Percentiles rank a stretch among this genome's conserved stretches.
Evolutionary conservation across 2,113 vertebrate genomes (phyloP).

Genomic region (Nycticebus coucang): DNA sequence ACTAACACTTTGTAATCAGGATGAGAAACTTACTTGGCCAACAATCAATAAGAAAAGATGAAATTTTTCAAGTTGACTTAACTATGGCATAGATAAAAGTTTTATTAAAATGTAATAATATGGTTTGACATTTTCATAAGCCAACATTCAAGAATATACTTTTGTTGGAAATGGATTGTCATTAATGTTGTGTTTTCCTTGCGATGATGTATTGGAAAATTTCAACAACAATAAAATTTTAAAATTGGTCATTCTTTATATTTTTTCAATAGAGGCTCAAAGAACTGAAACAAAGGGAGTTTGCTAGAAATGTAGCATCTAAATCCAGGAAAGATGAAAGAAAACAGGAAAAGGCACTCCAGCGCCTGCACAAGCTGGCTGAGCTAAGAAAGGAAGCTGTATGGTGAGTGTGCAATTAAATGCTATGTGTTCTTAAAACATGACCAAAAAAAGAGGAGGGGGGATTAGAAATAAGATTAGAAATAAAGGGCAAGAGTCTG

Average conservation of each 20-base stretch:
- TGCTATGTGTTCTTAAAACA: conserved; percentile 46
- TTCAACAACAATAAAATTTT: neutral
- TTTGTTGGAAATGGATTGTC: neutral
- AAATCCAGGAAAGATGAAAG: conserved; percentile 92
- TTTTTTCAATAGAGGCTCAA: conserved; percentile 91
- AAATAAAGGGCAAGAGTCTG: neutral
- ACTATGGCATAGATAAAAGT: neutral
- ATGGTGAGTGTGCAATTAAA: conserved; percentile 85
- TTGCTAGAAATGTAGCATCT: conserved; percentile 92
- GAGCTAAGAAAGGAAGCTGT: conserved; percentile 87
- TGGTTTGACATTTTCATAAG: neutral
- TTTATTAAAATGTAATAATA: neutral
- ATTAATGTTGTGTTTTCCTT: neutral
- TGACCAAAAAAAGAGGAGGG: neutral
- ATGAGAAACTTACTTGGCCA: neutral
- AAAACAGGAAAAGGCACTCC: conserved; percentile 91
- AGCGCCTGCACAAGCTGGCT: conserved; percentile 89
- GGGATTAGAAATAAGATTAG: neutral
- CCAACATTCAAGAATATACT: neutral
- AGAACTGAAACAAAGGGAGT: conserved; percentile 96
- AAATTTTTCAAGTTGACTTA: conserved; percentile 10
- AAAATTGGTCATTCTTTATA: conserved; percentile 49
- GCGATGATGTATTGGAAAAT: neutral
- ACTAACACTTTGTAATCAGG: neutral
- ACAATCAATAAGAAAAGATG: neutral